Base-by-base conservation (phyloP, 1,140 invertebrate species). In the Camponotus pennsylvanicus region DNA sequence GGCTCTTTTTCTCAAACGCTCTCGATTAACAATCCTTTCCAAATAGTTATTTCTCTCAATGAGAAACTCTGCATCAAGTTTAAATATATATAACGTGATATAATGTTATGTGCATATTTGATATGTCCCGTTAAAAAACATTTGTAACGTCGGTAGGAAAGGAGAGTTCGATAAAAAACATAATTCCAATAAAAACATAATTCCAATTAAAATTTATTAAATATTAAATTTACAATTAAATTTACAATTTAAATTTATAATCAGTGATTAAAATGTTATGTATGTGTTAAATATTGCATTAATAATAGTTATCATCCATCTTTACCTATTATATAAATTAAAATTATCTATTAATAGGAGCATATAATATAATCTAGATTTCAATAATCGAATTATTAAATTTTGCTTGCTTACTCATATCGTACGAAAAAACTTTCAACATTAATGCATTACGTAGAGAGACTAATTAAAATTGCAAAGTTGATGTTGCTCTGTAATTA, bases 301-400 rank as follows among this genome's bases (percentile, higher is more conserved):
- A 1, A 18, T 13, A 5, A 64, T 45, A 15, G 34, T 64, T 63
- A 8, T 45, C 45, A 27, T 52, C 7, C 8, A 21, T 2, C 52
- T 67, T 69, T n/a, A 69, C 11, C 34, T 49, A 27, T 27, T 27
- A 27, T 27, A 4, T 79, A 9, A 55, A 69, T 79, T 52, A 79
- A 79, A 37, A 66, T 78, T 66, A 66, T 67, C n/a, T 3, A 55
- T 34, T 13, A n/a, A 40, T 42, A 61, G 5, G 0, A 7, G 0
- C n/a, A 34, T 13, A 21, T 49, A 66, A 67, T 77, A 67, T 40
- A 69, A 67, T 40, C 3, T 9, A 18, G 5, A 7, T 40, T 57
- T 55, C 2, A 66, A 78, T 78, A 66, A 18, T 64, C 61, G 0
- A 27, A 55, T 80, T 70, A 80, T 80, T 70, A 40, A 40, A 69